Base-by-base conservation (phyloP, 2,888 invertebrate species). In the Hydriomena furcata region DNA sequence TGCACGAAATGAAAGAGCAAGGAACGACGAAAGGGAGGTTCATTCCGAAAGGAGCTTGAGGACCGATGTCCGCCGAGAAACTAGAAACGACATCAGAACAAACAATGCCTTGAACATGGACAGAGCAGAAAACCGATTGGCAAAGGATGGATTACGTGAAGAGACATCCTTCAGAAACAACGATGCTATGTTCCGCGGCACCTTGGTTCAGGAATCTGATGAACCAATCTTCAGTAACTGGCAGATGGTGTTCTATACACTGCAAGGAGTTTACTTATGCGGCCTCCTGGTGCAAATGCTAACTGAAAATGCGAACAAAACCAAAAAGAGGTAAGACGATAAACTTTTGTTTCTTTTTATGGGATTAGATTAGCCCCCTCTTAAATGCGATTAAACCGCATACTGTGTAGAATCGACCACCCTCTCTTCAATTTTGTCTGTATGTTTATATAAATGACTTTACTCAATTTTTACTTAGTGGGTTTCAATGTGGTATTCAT, bases 191-290 rank as follows among this genome's bases (percentile, higher is more conserved):
- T 30, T 51, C 40, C 63, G 55, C 3, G 58, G 67, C 2, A 43
- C 34, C 23, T 23, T 44, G 40, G 45, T 37, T n/a, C 34, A 45
- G 8, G 38, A 61, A 7, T 17, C 55, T 6, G 56, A 63, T 42
- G 55, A 55, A 11, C 37, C 58, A 31, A 35, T 55, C 13, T 36
- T 23, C 6, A 58, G 63, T 24, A 76, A 67, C 48, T 84, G 82
- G 86, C 77, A 80, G 60, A 73, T 76, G 43, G 31, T 82, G n/a
- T 67, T 88, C 36, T 86, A 83, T 55, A 72, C 77, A 7, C 32
- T 88, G 40, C 87, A 88, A 68, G 81, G 65, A 7, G 68, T 81
- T 31, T 89, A 89, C 54, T 47, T 87, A 13, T 72, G 78, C 52
- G 68, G 76, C 3, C 55, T 87, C 3, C 45, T 86, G 25, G 56